phyloP scores from a whole-genome alignment of 1,140 invertebrate species.

The Carposina sasakii region DNA sequence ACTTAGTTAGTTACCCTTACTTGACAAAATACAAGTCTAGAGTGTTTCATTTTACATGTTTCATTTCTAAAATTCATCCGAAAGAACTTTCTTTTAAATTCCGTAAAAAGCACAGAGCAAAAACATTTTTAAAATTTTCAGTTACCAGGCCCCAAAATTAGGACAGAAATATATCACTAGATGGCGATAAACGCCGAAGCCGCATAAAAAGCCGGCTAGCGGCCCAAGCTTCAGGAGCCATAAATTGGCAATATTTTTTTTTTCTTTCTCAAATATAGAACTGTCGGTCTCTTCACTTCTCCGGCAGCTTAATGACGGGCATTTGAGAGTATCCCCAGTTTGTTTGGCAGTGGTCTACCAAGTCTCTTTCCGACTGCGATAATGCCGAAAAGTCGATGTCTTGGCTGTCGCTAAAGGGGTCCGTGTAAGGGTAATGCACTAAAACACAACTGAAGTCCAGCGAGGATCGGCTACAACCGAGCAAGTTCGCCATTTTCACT shows the following conservation, averaged over 20 bases:
- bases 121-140: background rate
- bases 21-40: too few species aligned
- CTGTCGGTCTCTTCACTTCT: slow-evolving; percentile 59
- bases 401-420: slow-evolving; percentile 65
- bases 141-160: slow-evolving; percentile 6
- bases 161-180: slow-evolving; percentile 37
- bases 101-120: background rate
- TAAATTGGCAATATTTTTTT: slow-evolving; percentile 24
- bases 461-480: slow-evolving; percentile 52
- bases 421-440: slow-evolving; percentile 66
- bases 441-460: slow-evolving; percentile 73
- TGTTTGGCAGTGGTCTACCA: slow-evolving; percentile 74
- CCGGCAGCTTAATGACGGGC: slow-evolving; percentile 73
- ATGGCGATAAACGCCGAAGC: slow-evolving; percentile 51
- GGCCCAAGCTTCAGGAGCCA: slow-evolving; percentile 24
- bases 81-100: too few species aligned
- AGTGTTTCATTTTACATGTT: too few species aligned
- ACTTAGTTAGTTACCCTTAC: too few species aligned
- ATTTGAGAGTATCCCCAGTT: slow-evolving; percentile 69
- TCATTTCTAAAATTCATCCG: too few species aligned
- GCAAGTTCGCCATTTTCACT: slow-evolving; percentile 68
- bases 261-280: slow-evolving; percentile 7
- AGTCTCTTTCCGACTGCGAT: slow-evolving; percentile 65
- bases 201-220: slow-evolving; percentile 19
- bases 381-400: slow-evolving; percentile 56